Percentiles rank a stretch among this genome's conserved stretches.
phyloP scores from a whole-genome alignment of 1,140 invertebrate species.

The Pararge aegeria region DNA sequence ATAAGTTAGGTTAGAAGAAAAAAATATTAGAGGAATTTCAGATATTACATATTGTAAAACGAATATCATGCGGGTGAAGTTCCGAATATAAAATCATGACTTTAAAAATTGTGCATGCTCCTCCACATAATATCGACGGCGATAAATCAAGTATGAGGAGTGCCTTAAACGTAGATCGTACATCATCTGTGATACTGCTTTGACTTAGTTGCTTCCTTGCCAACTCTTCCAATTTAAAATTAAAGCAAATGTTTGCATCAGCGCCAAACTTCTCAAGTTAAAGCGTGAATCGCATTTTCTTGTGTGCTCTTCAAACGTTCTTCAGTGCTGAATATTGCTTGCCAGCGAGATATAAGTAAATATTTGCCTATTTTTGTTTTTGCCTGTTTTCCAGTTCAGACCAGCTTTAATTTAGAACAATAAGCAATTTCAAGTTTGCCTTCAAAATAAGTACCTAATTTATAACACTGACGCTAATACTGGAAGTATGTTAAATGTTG shows the following conservation, averaged over 20 bases:
- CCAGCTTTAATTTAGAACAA: neutral
- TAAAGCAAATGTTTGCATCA: constrained; percentile 33
- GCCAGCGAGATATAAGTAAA: constrained; percentile 1
- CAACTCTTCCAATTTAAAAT: constrained; percentile 34
- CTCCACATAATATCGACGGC: constrained; percentile 9
- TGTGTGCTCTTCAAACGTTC: constrained; percentile 14
- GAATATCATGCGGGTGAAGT: too few relatives aligned
- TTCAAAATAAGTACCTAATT: too few relatives aligned
- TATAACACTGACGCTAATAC: too few relatives aligned
- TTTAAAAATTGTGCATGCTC: neutral
- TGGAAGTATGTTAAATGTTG: too few relatives aligned
- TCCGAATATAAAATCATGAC: neutral
- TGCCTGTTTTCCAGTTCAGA: neutral
- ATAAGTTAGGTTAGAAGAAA: too few relatives aligned
- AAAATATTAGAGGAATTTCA: too few relatives aligned
- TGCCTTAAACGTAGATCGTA: constrained; percentile 27
- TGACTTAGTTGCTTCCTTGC: constrained; percentile 29
- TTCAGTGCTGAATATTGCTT: neutral
- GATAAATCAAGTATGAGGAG: constrained; percentile 25
- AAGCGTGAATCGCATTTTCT: constrained; percentile 23
- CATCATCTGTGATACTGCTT: constrained; percentile 25
- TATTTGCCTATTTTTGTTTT: neutral
- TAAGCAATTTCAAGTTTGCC: too few relatives aligned
- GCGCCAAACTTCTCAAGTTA: constrained; percentile 29
- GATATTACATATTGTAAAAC: too few relatives aligned